These are phyloP conservation scores for Trachelipus rathkii DNA, from an alignment of 1,140 invertebrate species.

Conservation along the genomic window DNA sequence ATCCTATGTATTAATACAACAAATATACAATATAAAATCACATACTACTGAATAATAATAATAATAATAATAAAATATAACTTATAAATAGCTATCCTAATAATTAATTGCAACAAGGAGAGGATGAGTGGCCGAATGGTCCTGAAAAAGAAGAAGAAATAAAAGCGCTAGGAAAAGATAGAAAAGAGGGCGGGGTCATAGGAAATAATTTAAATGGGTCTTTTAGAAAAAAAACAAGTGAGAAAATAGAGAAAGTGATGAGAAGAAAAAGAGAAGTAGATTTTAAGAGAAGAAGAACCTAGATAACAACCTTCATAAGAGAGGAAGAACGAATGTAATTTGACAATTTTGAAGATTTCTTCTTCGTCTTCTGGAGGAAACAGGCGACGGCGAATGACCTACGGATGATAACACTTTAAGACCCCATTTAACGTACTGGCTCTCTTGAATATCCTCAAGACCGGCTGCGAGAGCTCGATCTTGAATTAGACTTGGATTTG, in stretches of 20 bases:
- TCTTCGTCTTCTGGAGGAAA: background rate
- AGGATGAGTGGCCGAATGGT: background rate
- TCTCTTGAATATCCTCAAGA: background rate
- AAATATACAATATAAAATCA: background rate
- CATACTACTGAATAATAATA: too few species aligned
- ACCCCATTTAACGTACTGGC: background rate
- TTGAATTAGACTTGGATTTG: background rate
- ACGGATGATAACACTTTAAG: background rate
- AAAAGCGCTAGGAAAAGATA: background rate
- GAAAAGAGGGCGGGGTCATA: background rate
- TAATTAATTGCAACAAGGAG: background rate
- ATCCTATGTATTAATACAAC: background rate
- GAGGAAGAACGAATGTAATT: background rate
- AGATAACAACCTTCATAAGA: slow-evolving; percentile 4
- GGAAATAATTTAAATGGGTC: background rate
- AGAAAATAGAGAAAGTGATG: background rate
- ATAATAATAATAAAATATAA: too few species aligned
- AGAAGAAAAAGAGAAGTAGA: background rate
- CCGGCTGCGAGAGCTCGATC: background rate
- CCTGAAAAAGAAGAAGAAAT: background rate
- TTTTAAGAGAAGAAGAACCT: background rate
- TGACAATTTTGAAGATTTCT: background rate
- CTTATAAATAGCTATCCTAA: background rate
- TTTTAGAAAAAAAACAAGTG: too few species aligned
- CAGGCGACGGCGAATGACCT: too few species aligned